These are phyloP conservation scores for Lineus longissimus DNA, from an alignment of 1,140 invertebrate species.

Conservation along the genomic window DNA sequence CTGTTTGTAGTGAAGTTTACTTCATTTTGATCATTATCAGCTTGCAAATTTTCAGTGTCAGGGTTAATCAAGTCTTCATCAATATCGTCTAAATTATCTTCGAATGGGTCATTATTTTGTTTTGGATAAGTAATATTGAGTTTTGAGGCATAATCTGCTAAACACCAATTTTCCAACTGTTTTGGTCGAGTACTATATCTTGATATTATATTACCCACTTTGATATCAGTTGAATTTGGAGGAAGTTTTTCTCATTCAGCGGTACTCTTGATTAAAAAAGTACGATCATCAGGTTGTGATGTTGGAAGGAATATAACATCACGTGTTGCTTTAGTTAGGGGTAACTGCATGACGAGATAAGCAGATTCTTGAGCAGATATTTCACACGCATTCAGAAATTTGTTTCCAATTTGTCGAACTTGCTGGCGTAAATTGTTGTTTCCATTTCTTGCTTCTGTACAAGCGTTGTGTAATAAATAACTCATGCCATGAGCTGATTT, in stretches of 20 bases:
- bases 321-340: neutral
- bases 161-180: conserved; percentile 3
- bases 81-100: conserved; percentile 2
- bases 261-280: neutral
- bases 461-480: conserved; percentile 7
- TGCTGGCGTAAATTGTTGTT: conserved; percentile 9
- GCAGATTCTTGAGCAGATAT: conserved; percentile 20
- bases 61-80: neutral
- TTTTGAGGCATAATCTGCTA: conserved; percentile 2
- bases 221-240: neutral
- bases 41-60: too few relatives aligned
- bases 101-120: neutral
- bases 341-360: conserved; percentile 6
- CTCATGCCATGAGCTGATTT: conserved; percentile 17
- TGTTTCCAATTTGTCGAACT: conserved; percentile 15
- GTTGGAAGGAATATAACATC: conserved; percentile 1
- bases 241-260: neutral
- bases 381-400: conserved; percentile 18
- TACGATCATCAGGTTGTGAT: neutral
- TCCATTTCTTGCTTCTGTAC: conserved; percentile 17
- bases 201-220: neutral
- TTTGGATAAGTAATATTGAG: neutral
- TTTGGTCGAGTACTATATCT: neutral
- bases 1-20: too few relatives aligned
- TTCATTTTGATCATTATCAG: too few relatives aligned